Percentiles rank a stretch among this genome's conserved stretches.
phyloP scores from a whole-genome alignment of 2,888 invertebrate species.

The Plebejus anna region DNA sequence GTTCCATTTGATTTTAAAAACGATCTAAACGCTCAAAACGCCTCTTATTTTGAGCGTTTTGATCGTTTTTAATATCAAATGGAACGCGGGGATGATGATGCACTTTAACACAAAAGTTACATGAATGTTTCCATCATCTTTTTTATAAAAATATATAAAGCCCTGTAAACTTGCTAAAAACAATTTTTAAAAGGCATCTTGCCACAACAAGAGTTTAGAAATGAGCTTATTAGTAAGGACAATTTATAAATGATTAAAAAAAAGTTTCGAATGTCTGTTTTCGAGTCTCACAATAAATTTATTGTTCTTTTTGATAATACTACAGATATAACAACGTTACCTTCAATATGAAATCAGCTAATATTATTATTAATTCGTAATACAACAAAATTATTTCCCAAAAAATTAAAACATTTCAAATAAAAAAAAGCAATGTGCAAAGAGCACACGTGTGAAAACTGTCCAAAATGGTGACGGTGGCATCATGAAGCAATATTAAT shows the following conservation, averaged over 20 bases:
- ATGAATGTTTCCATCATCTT: background rate
- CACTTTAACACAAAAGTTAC: no score
- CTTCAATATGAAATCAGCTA: background rate
- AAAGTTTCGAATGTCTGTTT: background rate
- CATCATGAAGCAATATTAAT: background rate
- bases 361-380: no score
- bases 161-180: background rate
- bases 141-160: background rate
- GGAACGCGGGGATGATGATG: no score
- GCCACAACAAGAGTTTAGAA: background rate
- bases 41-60: no score
- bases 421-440: no score
- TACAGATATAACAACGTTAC: background rate
- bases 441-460: no score
- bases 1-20: no score
- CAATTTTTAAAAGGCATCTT: background rate
- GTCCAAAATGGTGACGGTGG: background rate
- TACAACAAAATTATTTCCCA: background rate
- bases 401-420: background rate
- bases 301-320: background rate
- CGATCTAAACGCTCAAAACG: no score
- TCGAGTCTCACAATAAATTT: background rate
- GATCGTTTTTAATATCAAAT: no score
- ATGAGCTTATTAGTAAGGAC: constrained; percentile 20
- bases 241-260: background rate